Evolutionary conservation across 2,113 vertebrate genomes (phyloP), one percentile per base, ranked within the genome.

Genomic region (Perca schrenkii): DNA sequence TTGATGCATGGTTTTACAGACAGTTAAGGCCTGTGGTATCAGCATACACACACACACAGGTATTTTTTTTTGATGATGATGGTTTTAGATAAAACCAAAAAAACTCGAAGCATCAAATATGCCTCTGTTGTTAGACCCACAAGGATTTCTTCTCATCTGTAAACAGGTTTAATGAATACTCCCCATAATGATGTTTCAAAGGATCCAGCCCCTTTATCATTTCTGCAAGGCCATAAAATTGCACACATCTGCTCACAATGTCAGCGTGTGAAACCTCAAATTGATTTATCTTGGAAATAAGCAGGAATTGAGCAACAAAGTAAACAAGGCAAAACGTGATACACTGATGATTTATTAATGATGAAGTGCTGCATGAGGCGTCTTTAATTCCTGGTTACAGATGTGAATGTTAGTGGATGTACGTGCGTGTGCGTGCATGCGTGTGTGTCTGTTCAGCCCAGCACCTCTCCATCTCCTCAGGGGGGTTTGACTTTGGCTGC

Each of bases 401-500:
- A 54, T 84, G 63, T 74, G 60, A 10, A 49, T 67, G 40, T 63
- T 69, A 28, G 14, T 16, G 47, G 6, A 14, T 17, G 57, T 57
- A 8, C 10, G n/a, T 57, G 54, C 19, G 8, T 77, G 73, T 52
- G 49, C 47, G 31, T 80, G 56, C 74, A 52, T 77, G 47, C 67
- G 28, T 80, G 54, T 71, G 54, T 62, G 49, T 70, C 31, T 16
- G 5, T 3, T 64, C 63, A 65, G 54, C 49, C 15, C 72, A 72
- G 63, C 77, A 77, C 77, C 73, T 80, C 60, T 50, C 50, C 74
- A 19, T 54, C 66, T 79, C 86, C 70, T 81, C 50, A 0, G 40
- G 82, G 68, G 70, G 65, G 56, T 56, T 88, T 82, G 83, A 80
- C 75, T 83, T 79, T 83, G 83, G 70, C 83, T 65, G 74, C 58